phyloP scores from a whole-genome alignment of 2,888 invertebrate genomes.

The Drosophila imparisetae region DNA sequence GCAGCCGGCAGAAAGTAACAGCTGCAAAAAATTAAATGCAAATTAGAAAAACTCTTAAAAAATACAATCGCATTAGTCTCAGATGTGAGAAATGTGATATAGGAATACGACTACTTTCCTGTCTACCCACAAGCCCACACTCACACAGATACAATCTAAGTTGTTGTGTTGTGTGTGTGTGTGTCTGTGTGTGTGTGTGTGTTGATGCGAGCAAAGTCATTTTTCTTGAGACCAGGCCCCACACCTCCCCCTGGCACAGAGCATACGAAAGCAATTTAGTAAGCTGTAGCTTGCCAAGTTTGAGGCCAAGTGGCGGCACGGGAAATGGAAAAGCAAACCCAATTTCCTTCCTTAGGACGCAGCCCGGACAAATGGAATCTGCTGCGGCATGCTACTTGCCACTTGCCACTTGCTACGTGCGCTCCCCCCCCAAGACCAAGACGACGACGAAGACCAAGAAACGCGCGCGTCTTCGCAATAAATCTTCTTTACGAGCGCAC shows the following conservation, averaged over 20 bases:
- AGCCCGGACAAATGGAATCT: constrained; percentile 71
- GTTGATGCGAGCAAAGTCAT: constrained; percentile 63
- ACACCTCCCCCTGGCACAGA: constrained; percentile 10
- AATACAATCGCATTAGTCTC: constrained; percentile 79
- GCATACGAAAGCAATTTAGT: constrained; percentile 72
- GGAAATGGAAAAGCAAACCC: constrained; percentile 76
- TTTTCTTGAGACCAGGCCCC: constrained; percentile 69
- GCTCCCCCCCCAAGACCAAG: constrained; percentile 54
- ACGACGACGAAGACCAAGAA: constrained; percentile 78
- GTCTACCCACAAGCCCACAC: constrained; percentile 41
- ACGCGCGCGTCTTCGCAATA: constrained; percentile 84
- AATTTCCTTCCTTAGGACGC: constrained; percentile 69
- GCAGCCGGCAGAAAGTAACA: constrained; percentile 63
- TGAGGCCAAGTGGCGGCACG: constrained; percentile 58
- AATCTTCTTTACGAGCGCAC: constrained; percentile 84
- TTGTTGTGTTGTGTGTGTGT: constrained; percentile 31
- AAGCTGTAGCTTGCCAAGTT: constrained; percentile 67
- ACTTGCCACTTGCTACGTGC: constrained; percentile 79
- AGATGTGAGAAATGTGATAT: constrained; percentile 79
- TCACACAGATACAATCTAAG: constrained; percentile 47
- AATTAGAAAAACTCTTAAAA: constrained; percentile 76
- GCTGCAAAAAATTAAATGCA: constrained; percentile 81
- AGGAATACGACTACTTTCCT: constrained; percentile 51
- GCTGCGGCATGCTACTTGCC: constrained; percentile 57
- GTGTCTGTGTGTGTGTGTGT: constrained; percentile 33